These are phyloP conservation scores for Oedothorax gibbosus DNA, from an alignment of 1,140 invertebrate species.

Conservation along the genomic window DNA sequence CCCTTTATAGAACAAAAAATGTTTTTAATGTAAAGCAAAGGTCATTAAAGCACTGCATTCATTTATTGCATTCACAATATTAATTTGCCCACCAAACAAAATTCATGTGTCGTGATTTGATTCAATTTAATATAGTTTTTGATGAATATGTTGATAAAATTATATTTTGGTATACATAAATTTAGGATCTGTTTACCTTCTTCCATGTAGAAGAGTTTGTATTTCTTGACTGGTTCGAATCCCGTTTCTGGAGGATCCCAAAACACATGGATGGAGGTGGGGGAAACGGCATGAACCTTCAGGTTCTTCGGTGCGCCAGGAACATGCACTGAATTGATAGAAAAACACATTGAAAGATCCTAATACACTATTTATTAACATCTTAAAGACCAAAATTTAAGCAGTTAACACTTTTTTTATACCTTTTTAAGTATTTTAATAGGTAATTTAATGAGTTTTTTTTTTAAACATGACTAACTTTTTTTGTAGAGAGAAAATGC, in stretches of 20 bases:
- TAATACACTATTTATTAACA: no score
- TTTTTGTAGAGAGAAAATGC: no score
- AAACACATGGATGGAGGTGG: constrained; percentile 77
- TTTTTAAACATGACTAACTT: no score
- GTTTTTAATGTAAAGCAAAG: no score
- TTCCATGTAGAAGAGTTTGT: constrained; percentile 84
- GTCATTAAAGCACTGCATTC: no score
- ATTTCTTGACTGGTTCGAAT: constrained; percentile 73
- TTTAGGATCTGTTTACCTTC: constrained; percentile 63
- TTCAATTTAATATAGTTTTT: background rate
- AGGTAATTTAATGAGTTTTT: no score
- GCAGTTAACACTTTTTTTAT: no score
- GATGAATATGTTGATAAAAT: background rate
- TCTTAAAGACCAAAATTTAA: no score
- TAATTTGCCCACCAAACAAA: no score
- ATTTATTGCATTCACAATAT: no score
- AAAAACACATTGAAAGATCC: background rate
- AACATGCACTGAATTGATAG: constrained; percentile 75
- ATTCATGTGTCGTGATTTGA: no score
- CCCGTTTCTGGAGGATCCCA: constrained; percentile 78
- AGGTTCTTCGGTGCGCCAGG: constrained; percentile 80
- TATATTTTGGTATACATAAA: background rate
- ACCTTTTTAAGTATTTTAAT: no score
- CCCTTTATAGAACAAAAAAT: constrained; percentile 65
- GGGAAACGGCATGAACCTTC: constrained; percentile 76